Base-by-base conservation (phyloP, 2,888 invertebrate species). In the Tineola bisselliella region DNA sequence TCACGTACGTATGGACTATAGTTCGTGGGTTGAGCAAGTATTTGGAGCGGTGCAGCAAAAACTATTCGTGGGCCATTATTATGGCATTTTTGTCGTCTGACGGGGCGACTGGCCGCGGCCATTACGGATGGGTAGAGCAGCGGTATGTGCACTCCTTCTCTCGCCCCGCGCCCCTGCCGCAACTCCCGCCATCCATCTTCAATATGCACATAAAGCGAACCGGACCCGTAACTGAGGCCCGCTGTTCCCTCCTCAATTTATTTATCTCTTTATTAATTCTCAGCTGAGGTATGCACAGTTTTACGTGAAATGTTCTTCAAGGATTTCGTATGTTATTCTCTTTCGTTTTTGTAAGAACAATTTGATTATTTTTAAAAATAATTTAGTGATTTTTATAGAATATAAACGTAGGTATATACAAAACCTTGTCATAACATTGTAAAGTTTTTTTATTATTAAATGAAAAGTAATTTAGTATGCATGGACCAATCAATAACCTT, bases 51-150 rank as follows among this genome's bases (percentile, higher is more conserved):
- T 83, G 79, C 81, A 81, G 87, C 79, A 87, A 87, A 86, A 86
- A 87, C 82, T 81, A 82, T 84, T 86, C 80, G 75, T 80, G 80
- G 77, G 72, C 81, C 86, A 86, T 87, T 84, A 86, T 86, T 83
- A 87, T 87, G 82, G 87, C 88, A 87, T 87, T 87, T 88, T 88
- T 88, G 87, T 87, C 88, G 86, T 84, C 84, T 87, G 84, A 83
- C 82, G 77, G 82, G 81, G 79, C 76, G 75, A 77, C 77, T 79
- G 77, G 81, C 77, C 78, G 84, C 83, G 81, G 83, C 86, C 86
- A 82, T 87, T 81, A 81, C 74, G 61, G 66, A 66, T 73, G 75
- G 61, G 76, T 74, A 70, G 71, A 68, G 62, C 64, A 68, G 62
- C 64, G 69, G 71, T 68, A 66, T 68, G 65, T 63, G 60, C 62